Conservation (phyloP, 2,113 vertebrate genomes). For the Alaudala cheleensis region DNA sequence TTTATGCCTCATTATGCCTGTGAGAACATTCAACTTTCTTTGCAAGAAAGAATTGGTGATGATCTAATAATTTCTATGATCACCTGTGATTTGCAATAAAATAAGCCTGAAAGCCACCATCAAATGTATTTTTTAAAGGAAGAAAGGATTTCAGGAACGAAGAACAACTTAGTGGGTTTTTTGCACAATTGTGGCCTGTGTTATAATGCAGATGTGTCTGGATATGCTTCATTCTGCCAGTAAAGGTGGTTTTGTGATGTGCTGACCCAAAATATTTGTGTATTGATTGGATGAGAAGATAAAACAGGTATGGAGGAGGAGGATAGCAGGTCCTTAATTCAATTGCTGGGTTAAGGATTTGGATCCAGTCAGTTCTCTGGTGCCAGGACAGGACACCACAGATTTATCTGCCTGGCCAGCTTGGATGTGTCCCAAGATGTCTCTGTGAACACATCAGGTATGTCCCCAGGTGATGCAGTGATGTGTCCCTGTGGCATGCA, state of each 20-base stretch:
- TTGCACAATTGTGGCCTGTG: not conserved
- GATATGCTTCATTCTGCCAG: not conserved
- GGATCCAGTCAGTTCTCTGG: not conserved
- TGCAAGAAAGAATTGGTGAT: not conserved
- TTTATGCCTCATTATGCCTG: not conserved
- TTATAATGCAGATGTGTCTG: not conserved
- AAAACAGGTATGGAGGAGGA: not conserved
- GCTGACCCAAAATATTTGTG: not conserved
- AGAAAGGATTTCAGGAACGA: not conserved
- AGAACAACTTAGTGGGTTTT: not conserved
- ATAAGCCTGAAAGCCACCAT: not conserved
- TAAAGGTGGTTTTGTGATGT: not conserved
- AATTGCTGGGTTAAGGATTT: not conserved
- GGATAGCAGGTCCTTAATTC: not conserved
- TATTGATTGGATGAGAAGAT: not conserved
- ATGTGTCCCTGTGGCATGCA: not conserved
- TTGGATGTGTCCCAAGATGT: not conserved
- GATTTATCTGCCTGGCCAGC: not conserved
- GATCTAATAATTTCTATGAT: not conserved
- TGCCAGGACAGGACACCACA: not conserved
- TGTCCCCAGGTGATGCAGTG: not conserved
- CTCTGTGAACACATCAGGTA: fast-evolving
- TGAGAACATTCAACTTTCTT: not conserved
- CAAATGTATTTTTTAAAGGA: not conserved
- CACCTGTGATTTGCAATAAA: not conserved